These are phyloP conservation scores for Rallus limicola DNA, from an alignment of 2,113 vertebrate genomes.

Conservation along the genomic window DNA sequence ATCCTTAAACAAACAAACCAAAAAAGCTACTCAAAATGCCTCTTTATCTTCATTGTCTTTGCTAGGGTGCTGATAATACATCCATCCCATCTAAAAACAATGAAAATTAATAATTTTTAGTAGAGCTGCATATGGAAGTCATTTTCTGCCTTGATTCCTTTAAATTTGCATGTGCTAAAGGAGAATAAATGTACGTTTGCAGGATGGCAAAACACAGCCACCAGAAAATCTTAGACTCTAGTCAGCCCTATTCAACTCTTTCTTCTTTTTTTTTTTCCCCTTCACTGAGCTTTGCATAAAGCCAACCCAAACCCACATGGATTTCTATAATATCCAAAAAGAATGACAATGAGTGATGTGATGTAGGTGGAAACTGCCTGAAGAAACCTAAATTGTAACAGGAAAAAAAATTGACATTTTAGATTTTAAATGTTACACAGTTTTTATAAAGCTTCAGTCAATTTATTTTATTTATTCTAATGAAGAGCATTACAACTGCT, in stretches of 20 bases:
- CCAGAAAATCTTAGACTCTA: slow-evolving; percentile 63
- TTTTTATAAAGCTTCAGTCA: slow-evolving; percentile 99
- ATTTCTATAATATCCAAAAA: slow-evolving; percentile 85
- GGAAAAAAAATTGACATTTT: slow-evolving; percentile 93
- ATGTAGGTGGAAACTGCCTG: slow-evolving; percentile 91
- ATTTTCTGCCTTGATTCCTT: slow-evolving; percentile 69
- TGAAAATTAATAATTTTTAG: slow-evolving; percentile 24
- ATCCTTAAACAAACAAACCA: not conserved
- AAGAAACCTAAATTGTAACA: slow-evolving; percentile 91
- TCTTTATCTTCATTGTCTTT: slow-evolving; percentile 28
- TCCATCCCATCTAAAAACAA: slow-evolving; percentile 38
- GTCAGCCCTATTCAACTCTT: slow-evolving; percentile 68
- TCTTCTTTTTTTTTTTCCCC: slow-evolving; percentile 58
- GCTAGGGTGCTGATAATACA: not conserved
- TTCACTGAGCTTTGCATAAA: slow-evolving; percentile 84
- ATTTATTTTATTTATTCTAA: slow-evolving; percentile 99
- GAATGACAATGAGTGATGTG: slow-evolving; percentile 91
- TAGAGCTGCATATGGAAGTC: slow-evolving; percentile 4
- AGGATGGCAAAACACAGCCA: slow-evolving; percentile 54
- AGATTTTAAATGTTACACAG: slow-evolving; percentile 99
- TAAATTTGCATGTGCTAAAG: slow-evolving; percentile 55
- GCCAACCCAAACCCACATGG: slow-evolving; percentile 86
- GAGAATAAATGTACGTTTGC: slow-evolving; percentile 40
- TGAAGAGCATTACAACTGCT: slow-evolving; percentile 99
- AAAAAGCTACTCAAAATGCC: not conserved